phyloP scores from a whole-genome alignment of 2,113 vertebrate species.

The Scytalopus superciliaris region DNA sequence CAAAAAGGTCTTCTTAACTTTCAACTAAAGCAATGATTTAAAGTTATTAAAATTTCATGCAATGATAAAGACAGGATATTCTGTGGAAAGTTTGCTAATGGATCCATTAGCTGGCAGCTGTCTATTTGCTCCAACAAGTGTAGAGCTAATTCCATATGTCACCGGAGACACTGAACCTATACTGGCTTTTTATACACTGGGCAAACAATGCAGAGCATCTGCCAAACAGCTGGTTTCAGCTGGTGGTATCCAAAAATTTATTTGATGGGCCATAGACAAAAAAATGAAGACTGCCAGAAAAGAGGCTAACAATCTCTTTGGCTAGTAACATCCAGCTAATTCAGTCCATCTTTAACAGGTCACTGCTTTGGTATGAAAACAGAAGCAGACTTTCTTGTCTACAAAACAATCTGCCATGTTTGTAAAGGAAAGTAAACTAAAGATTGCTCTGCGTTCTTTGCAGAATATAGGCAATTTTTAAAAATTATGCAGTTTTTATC shows the following conservation, averaged over 20 bases:
- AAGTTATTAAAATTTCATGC: conserved; percentile 47
- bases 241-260: neutral
- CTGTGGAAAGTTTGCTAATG: neutral
- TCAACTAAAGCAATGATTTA: neutral
- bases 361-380: neutral
- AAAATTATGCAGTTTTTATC: neutral
- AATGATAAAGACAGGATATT: neutral
- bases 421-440: neutral
- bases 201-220: neutral
- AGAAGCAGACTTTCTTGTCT: neutral
- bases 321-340: neutral
- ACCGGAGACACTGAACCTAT: neutral
- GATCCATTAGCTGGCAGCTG: conserved; percentile 20
- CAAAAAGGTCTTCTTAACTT: neutral
- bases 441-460: neutral
- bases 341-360: neutral
- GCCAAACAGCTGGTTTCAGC: conserved; percentile 1
- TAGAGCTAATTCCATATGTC: neutral
- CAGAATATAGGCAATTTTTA: neutral
- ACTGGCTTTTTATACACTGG: neutral
- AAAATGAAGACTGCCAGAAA: neutral
- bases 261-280: neutral
- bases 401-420: neutral
- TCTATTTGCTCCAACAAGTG: neutral
- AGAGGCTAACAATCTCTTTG: neutral